These are phyloP conservation scores for Aleiodes leptofemur DNA, from an alignment of 2,888 invertebrate species.

Conservation along the genomic window DNA sequence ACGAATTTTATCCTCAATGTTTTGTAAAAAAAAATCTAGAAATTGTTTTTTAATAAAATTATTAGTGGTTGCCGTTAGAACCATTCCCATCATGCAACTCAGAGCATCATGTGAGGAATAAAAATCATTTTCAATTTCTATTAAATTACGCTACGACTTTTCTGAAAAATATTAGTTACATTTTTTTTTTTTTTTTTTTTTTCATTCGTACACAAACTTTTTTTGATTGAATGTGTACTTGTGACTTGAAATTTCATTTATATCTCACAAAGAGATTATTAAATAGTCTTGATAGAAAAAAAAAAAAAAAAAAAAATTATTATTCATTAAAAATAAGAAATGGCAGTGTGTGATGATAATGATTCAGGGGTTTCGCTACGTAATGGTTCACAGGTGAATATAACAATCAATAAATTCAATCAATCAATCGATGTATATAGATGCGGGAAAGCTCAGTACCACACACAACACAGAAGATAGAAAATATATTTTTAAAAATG, in stretches of 20 bases:
- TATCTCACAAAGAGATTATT: slow-evolving; percentile 2
- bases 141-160: slow-evolving; percentile 18
- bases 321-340: neutral
- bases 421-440: slow-evolving; percentile 54
- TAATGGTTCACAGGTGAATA: slow-evolving; percentile 72
- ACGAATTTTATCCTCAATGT: slow-evolving; percentile 11
- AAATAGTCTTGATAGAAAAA: slow-evolving; percentile 6
- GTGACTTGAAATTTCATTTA: slow-evolving; percentile 8
- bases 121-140: neutral
- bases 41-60: neutral
- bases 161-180: neutral
- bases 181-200: too few relatives aligned
- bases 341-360: slow-evolving; percentile 41
- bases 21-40: slow-evolving; percentile 11
- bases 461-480: slow-evolving; percentile 61
- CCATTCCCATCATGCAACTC: slow-evolving; percentile 27
- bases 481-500: slow-evolving; percentile 30
- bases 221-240: neutral
- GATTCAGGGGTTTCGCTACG: slow-evolving; percentile 69
- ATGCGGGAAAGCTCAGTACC: slow-evolving; percentile 65
- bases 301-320: neutral
- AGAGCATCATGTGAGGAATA: slow-evolving; percentile 29
- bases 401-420: slow-evolving; percentile 55
- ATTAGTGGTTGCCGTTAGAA: slow-evolving; percentile 9
- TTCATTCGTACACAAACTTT: neutral